phyloP scores from a whole-genome alignment of 2,797 vertebrate species.

The Hoplostethus mediterraneus region DNA sequence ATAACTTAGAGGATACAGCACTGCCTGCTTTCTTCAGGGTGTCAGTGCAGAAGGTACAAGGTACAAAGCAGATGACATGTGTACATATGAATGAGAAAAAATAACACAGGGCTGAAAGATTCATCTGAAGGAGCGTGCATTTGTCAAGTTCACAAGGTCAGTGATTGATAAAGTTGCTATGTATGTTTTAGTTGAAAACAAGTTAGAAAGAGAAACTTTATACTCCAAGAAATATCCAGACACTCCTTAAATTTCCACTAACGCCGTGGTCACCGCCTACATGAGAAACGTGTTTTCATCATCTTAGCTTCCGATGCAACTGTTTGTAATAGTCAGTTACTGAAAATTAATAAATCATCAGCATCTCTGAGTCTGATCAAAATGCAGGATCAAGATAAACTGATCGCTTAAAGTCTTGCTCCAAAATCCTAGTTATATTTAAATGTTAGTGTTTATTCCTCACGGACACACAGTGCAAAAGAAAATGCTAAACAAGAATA shows the following conservation, averaged over 20 bases:
- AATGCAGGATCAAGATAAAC: constrained; percentile 71
- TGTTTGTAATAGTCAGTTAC: constrained; percentile 24
- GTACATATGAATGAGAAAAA: constrained; percentile 62
- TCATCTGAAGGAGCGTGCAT: constrained; percentile 48
- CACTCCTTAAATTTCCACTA: too few relatives aligned
- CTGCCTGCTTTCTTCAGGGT: constrained; percentile 47
- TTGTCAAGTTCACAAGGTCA: constrained; percentile 50
- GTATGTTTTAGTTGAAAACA: constrained; percentile 34
- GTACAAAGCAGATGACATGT: constrained; percentile 47
- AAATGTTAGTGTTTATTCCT: constrained; percentile 83
- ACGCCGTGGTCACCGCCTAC: constrained; percentile 19
- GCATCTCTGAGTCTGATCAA: constrained; percentile 58
- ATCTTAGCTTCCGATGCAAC: constrained; percentile 39
- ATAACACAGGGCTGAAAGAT: constrained; percentile 65
- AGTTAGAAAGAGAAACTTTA: constrained; percentile 3
- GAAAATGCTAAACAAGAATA: constrained; percentile 85
- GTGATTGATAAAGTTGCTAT: constrained; percentile 54
- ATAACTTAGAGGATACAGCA: constrained; percentile 43
- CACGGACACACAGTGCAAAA: constrained; percentile 72
- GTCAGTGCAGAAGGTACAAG: constrained; percentile 22
- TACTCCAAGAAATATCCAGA: too few relatives aligned
- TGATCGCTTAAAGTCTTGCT: constrained; percentile 62
- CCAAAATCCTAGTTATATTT: constrained; percentile 76
- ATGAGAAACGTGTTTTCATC: background rate
- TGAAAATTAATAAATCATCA: constrained; percentile 65